Evolutionary conservation across 53 echinoderm and acorn worm genomes (phyloP).

Genomic region (Holothuria scabra): DNA sequence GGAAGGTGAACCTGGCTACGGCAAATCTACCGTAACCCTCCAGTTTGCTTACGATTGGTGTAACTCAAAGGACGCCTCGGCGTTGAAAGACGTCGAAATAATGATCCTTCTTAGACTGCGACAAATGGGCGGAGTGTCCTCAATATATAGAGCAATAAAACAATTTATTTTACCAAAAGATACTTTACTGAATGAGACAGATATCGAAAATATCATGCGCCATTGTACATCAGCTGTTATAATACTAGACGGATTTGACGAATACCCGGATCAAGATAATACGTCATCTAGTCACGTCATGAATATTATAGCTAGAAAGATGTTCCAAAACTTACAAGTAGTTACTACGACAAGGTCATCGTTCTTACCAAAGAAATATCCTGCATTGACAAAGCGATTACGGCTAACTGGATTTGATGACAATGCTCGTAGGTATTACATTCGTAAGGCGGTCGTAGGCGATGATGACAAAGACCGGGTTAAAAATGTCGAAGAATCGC

Average conservation of each 20-base stretch:
- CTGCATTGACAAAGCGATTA: background rate
- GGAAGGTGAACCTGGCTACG: constrained; percentile 14
- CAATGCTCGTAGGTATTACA: background rate
- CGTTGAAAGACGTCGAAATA: background rate
- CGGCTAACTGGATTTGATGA: constrained; percentile 10
- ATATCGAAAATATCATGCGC: background rate
- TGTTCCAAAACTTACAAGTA: background rate
- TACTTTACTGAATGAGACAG: background rate
- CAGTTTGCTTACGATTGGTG: background rate
- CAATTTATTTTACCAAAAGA: background rate
- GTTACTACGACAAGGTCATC: background rate
- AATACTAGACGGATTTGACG: constrained; percentile 15
- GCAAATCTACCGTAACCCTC: background rate
- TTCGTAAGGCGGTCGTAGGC: constrained; percentile 11
- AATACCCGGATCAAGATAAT: background rate
- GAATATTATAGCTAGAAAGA: background rate
- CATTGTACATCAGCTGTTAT: background rate
- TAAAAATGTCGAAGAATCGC: background rate
- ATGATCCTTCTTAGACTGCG: background rate
- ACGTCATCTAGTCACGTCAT: background rate
- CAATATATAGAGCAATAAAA: background rate
- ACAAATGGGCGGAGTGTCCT: background rate
- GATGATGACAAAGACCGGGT: background rate
- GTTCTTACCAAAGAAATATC: background rate
- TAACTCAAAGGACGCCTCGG: background rate